Evolutionary conservation across 2,113 vertebrate species (phyloP), one percentile per base, ranked within the genome.

Genomic region (Callorhinus ursinus): DNA sequence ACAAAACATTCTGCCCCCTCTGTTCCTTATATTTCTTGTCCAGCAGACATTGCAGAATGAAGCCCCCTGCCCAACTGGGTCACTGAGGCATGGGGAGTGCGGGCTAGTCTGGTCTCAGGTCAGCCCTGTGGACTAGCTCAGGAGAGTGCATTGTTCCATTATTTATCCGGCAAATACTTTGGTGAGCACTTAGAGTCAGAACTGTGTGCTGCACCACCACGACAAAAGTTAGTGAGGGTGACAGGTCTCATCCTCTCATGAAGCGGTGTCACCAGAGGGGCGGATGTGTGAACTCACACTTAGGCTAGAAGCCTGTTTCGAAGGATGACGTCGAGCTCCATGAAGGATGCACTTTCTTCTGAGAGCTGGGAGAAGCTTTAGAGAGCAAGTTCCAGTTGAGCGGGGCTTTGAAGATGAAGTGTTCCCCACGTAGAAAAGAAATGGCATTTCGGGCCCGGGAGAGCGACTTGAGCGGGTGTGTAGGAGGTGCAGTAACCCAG

Each of bases 181-280:
- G 19, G 46, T 7, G 12, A 55, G 42, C n/a, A 7, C 59, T 46
- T 61, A 46, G 42, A 96, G 63, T 39, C 53, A 82, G 72, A 83
- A 36, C 79, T 42, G 9, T 77, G 39, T 63, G 36, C 82, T 5
- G 4, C n/a, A 7, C 3, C 18, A 24, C 28, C 26, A 16, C 51
- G 51, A 26, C 24, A 53, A 7, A 42, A 71, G 1, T 24, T 3
- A 63, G 6, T 7, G 12, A 51, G 22, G 53, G 0, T 10, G 49
- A 9, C 55, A 11, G 19, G 36, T 49, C 5, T 77, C 19, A 7
- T 0, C 0, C n/a, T 51, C 42, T 71, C 3, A 0, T 0, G 3
- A 72, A 65, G 55, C 26, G 0, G 0, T 80, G 63, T 12, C 1
- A 1, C 21, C 0, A 22, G n/a, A 74, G 84, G 39, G 28, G 14